Evolutionary conservation across 2,888 invertebrate genomes (phyloP), one percentile per base, ranked within the genome.

Genomic region (Gisinianus flammeolus): DNA sequence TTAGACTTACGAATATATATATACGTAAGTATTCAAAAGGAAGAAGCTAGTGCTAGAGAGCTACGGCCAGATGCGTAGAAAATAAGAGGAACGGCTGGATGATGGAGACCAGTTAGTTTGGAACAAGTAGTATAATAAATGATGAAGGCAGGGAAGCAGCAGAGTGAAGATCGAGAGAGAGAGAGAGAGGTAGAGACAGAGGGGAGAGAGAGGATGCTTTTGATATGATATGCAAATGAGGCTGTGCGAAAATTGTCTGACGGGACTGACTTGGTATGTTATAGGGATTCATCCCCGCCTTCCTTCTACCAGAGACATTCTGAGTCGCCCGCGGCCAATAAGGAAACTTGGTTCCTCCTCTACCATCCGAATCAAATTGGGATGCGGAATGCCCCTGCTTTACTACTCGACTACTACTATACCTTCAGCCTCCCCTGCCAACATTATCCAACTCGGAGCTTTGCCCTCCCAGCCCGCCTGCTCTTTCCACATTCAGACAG

Each of bases 281-380:
- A 67, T 73, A 66, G 33, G 58, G 58, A 67, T 54, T 69, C 74
- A 74, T 74, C 74, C 74, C 76, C 78, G 78, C 80, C 80, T 80
- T 79, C 78, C 80, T 80, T 77, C 78, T 72, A 76, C 62, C 80
- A 74, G 77, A 80, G 79, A 72, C 79, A n/a, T 80, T 76, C 78
- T 76, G 76, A 76, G 76, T 80, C 76, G 80, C 80, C 78, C 70
- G 76, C 76, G 79, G 80, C 80, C 80, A 79, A 79, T 79, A 76
- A 80, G 80, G 80, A 78, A 80, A 80, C 78, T 80, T 79, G 78
- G 80, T 75, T 76, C 80, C 80, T 80, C 79, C 80, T 79, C 79
- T 80, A 54, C 79, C 78, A 80, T 80, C 80, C 80, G 80, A 80
- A 80, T 80, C 80, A 78, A 80, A 80, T 80, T 80, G 80, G 80